These are phyloP conservation scores for Cephalotes varians DNA, from an alignment of 2,888 invertebrate species.

Conservation along the genomic window DNA sequence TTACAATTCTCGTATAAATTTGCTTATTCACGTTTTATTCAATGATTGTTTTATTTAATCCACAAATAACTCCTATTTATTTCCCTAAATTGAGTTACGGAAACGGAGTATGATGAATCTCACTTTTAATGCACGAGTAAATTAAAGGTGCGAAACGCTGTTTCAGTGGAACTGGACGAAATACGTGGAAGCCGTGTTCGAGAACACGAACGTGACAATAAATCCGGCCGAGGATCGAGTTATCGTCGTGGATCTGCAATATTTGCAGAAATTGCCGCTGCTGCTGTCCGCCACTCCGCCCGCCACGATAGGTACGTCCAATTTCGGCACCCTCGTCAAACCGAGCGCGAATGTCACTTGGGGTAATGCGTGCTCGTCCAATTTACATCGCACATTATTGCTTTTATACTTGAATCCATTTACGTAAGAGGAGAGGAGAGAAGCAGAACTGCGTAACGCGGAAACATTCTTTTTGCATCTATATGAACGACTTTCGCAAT, in stretches of 20 bases:
- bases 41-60: background rate
- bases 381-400: background rate
- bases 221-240: conserved; percentile 87
- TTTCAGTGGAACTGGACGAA: conserved; percentile 89
- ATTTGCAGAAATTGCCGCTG: conserved; percentile 88
- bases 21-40: background rate
- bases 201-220: conserved; percentile 87
- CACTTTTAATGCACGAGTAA: background rate
- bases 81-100: background rate
- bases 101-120: background rate
- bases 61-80: background rate
- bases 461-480: background rate
- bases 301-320: conserved; percentile 87
- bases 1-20: background rate
- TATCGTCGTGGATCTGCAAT: conserved; percentile 90
- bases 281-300: conserved; percentile 87
- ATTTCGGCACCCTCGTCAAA: conserved; percentile 34
- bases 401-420: conserved; percentile 25
- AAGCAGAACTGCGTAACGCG: background rate
- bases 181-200: conserved; percentile 88
- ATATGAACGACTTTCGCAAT: background rate
- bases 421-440: background rate
- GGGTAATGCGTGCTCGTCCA: background rate
- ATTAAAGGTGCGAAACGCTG: background rate
- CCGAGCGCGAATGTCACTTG: conserved; percentile 13